Base-by-base conservation (phyloP, 2,797 vertebrate species). In the Prunella strophiata region DNA sequence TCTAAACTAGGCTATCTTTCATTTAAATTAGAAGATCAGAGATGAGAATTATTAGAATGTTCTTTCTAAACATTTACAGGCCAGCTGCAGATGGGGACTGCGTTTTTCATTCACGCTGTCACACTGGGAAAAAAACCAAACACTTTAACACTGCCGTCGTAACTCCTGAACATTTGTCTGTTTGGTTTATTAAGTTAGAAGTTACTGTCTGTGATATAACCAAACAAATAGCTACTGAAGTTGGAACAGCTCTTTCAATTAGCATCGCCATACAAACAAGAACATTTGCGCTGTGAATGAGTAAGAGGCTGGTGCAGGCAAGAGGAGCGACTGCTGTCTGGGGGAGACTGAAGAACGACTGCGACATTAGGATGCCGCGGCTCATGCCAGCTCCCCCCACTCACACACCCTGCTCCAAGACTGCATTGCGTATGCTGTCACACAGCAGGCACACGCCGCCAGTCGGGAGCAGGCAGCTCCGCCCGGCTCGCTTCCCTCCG, bases 151-250 rank as follows among this genome's bases (percentile, higher is more conserved):
- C 8, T 20, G 43, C 52, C 29, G 43, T 43, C 13, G 16, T 40
- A 92, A 82, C 81, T 93, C 61, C 78, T 85, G 75, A 87, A 79
- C 86, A 87, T 85, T 93, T 86, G 83, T 84, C 86, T 92, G 92
- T 92, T 96, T 91, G 81, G 72, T 89, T 93, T 92, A 94, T 92
- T 92, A 95, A 94, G 87, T 85, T 85, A 77, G 84, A 93, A 96
- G 92, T 71, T 94, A 92, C 85, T 93, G 86, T 65, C 72, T 91
- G 86, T n/a, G 84, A 63, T 47, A 89, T 38, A 91, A 93, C 52
- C 93, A 92, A 96, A 95, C 70, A 94, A 96, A 93, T n/a, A 91
- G 77, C 88, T 85, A 27, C 73, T 70, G 77, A 88, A 81, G 85
- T 16, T 91, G 95, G 90, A 95, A 71, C 43, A 70, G 90, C 70